These are phyloP conservation scores for Liodrosophila aerea DNA, from an alignment of 2,888 invertebrate genomes.

Conservation along the genomic window DNA sequence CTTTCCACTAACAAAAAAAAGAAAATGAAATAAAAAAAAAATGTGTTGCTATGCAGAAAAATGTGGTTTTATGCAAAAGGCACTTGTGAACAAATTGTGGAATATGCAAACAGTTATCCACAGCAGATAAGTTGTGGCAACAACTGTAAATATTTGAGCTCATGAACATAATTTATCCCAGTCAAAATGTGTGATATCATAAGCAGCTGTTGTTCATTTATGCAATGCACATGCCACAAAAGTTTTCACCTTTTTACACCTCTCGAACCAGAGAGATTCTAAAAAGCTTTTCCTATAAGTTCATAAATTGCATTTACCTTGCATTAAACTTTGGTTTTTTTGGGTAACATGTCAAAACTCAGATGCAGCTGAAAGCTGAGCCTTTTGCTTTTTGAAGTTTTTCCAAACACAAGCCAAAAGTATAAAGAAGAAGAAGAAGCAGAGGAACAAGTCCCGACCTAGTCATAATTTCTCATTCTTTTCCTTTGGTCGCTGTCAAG, in stretches of 20 bases:
- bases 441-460: constrained; percentile 15
- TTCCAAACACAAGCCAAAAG: constrained; percentile 15
- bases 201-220: constrained; percentile 2
- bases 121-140: too few species aligned
- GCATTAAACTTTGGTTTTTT: constrained; percentile 36
- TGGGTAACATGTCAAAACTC: constrained; percentile 27
- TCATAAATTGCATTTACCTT: constrained; percentile 48
- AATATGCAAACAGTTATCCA: background rate
- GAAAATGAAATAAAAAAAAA: too few species aligned
- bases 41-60: constrained; percentile 12
- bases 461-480: constrained; percentile 64
- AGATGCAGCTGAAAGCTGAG: constrained; percentile 30
- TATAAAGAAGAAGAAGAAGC: background rate
- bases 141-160: too few species aligned
- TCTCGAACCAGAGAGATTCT: background rate
- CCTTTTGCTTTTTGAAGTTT: constrained; percentile 29
- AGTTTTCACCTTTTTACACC: constrained; percentile 1
- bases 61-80: constrained; percentile 12
- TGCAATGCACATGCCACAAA: constrained; percentile 2
- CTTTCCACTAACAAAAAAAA: constrained; percentile 8
- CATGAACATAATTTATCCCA: too few species aligned
- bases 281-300: constrained; percentile 13
- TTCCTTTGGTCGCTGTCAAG: constrained; percentile 49
- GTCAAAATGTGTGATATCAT: too few species aligned
- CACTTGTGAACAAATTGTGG: constrained; percentile 6